phyloP scores from a whole-genome alignment of 1,140 invertebrate species.

The Ectropis grisescens region DNA sequence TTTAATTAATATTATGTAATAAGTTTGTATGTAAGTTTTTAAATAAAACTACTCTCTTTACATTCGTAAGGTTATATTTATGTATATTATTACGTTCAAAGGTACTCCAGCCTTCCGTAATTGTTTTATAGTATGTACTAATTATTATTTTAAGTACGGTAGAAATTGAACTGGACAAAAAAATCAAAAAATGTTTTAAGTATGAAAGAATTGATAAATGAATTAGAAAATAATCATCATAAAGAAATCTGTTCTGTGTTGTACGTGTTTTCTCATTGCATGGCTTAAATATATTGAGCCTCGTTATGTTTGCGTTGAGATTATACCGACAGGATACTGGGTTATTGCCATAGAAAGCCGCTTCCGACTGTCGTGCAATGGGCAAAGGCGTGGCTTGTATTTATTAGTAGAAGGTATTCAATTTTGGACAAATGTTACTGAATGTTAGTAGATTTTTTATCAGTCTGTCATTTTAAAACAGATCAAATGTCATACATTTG shows the following conservation, averaged over 20 bases:
- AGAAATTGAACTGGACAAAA: conserved; percentile 44
- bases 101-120: conserved; percentile 52
- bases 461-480: conserved; percentile 58
- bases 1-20: conserved; percentile 50
- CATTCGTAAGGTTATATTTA: conserved; percentile 66
- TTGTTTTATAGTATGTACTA: conserved; percentile 65
- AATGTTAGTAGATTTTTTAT: conserved; percentile 69
- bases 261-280: conserved; percentile 39
- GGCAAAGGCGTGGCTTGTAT: conserved; percentile 39
- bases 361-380: conserved; percentile 28
- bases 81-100: conserved; percentile 62
- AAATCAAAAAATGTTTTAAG: conserved; percentile 54
- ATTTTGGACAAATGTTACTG: conserved; percentile 66
- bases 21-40: conserved; percentile 61
- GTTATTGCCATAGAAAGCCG: conserved; percentile 6
- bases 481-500: conserved; percentile 70
- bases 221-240: conserved; percentile 53
- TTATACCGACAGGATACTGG: conserved; percentile 2
- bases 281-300: conserved; percentile 7
- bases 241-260: conserved; percentile 41
- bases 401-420: conserved; percentile 64
- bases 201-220: conserved; percentile 50
- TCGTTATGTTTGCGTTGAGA: conserved; percentile 2
- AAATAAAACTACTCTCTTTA: conserved; percentile 63
- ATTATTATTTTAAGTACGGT: conserved; percentile 42